phyloP scores from a whole-genome alignment of 2,797 vertebrate genomes.

The Esox lucius region DNA sequence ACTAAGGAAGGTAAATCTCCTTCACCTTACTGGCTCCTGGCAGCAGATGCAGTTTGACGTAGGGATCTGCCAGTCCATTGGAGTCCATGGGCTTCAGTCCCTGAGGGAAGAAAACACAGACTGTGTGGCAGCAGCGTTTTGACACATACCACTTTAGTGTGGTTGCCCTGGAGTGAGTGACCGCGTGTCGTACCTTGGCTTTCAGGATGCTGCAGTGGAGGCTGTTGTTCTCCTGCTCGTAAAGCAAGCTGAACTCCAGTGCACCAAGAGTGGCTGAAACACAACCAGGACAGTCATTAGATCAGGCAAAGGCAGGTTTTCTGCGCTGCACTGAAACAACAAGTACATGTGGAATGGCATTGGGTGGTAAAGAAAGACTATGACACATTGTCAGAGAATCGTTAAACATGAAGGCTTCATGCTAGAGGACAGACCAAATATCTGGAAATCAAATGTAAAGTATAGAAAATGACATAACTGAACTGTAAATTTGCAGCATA shows the following conservation, averaged over 20 bases:
- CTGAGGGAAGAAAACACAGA: conserved; percentile 62
- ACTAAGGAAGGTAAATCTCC: not conserved
- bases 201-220: conserved; percentile 91
- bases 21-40: conserved; percentile 96
- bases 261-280: conserved; percentile 90
- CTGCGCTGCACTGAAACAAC: not conserved
- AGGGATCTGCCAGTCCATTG: conserved; percentile 94
- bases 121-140: conserved; percentile 40
- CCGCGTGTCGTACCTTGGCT: conserved; percentile 81
- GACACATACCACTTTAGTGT: conserved; percentile 48
- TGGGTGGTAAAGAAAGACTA: conserved; percentile 7
- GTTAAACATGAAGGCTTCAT: not conserved
- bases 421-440: conserved; percentile 8
- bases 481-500: not conserved
- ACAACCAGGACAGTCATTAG: conserved; percentile 49
- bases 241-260: conserved; percentile 91
- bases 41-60: conserved; percentile 93
- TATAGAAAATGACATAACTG: not conserved
- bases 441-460: not conserved
- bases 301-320: conserved; percentile 23
- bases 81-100: conserved; percentile 98
- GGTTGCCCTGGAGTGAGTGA: conserved; percentile 44
- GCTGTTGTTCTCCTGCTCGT: conserved; percentile 90
- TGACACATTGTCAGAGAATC: not conserved
- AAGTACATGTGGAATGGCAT: conserved; percentile 2